Evolutionary conservation across 1,140 invertebrate species (phyloP), one percentile per base, ranked within the genome.

Genomic region (Argopecten irradians): DNA sequence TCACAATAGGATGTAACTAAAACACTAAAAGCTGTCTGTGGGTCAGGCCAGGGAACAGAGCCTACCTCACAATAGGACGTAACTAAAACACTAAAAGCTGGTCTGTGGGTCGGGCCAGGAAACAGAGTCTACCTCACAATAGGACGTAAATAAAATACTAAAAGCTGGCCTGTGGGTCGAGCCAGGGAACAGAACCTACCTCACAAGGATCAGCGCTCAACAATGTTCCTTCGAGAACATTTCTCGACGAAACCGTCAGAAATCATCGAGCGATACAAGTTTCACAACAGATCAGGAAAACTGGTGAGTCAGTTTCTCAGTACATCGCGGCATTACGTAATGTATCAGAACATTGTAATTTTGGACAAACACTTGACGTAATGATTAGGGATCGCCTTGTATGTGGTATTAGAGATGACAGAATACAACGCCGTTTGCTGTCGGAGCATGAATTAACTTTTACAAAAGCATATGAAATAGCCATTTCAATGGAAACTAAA

Each of bases 301-400:
- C 33, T 19, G 83, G 32, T 16, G 88, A 90, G 84, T 87, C 85
- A 55, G 85, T 92, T 32, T 82, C 71, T 22, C 41, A 82, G n/a
- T 91, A 87, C 87, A 84, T 90, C 28, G 88, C 89, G 16, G 89
- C 88, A 84, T 83, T 92, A 9, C 87, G 82, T n/a, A 71, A 41
- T 39, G 11, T 92, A 11, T 34, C 84, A 19, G 87, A 91, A 90
- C 84, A 90, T 84, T 92, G 91, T 87, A 83, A 92, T 13, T 92
- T 85, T 84, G 43, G 43, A 22, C 86, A 82, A n/a, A 90, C 71
- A 5, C 84, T 92, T 16, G 83, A 92, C 34, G 84, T 85, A 8
- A 88, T 88, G 86, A 84, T 92, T 13, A 32, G 91, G 55, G 92
- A 92, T 46, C 83, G 90, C n/a, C 86, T 92, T 0, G 92, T 92